phyloP scores from a whole-genome alignment of 2,113 vertebrate genomes.

The Variabilichromis moorii region DNA sequence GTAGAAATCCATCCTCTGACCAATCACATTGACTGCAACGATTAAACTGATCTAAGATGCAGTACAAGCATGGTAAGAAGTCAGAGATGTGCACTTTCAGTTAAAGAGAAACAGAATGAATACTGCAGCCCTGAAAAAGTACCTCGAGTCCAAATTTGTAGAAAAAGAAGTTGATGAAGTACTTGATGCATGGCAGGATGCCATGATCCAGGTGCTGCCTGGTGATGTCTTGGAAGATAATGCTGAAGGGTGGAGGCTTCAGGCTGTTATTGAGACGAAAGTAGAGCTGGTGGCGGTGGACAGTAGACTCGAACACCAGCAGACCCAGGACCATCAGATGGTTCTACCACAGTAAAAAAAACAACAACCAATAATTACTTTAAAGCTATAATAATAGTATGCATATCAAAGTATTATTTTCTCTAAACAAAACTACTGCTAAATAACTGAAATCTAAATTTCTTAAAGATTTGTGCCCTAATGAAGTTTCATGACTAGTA shows the following conservation, averaged over 20 bases:
- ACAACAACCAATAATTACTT: neutral
- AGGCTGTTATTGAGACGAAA: constrained; percentile 51
- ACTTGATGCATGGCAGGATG: constrained; percentile 58
- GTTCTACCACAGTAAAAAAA: constrained; percentile 40
- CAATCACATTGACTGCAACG: constrained; percentile 65
- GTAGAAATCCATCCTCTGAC: constrained; percentile 73
- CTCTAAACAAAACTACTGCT: neutral
- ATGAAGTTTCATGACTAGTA: neutral
- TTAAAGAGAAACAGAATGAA: neutral
- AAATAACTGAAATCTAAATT: neutral
- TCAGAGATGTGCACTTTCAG: neutral
- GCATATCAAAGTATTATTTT: neutral
- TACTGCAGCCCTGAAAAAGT: neutral
- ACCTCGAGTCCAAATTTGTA: constrained; percentile 78
- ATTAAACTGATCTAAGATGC: constrained; percentile 63
- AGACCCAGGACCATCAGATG: constrained; percentile 65
- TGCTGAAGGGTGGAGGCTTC: constrained; percentile 41
- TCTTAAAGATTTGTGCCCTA: neutral
- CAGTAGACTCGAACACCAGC: constrained; percentile 59
- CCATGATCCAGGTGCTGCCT: constrained; percentile 57
- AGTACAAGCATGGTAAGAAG: neutral
- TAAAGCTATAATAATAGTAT: neutral
- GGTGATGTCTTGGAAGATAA: constrained; percentile 54
- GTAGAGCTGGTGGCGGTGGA: constrained; percentile 61
- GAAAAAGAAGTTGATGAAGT: constrained; percentile 72